These are phyloP conservation scores for Sebastes oblongus DNA, from an alignment of 2,797 vertebrate genomes.

Conservation along the genomic window DNA sequence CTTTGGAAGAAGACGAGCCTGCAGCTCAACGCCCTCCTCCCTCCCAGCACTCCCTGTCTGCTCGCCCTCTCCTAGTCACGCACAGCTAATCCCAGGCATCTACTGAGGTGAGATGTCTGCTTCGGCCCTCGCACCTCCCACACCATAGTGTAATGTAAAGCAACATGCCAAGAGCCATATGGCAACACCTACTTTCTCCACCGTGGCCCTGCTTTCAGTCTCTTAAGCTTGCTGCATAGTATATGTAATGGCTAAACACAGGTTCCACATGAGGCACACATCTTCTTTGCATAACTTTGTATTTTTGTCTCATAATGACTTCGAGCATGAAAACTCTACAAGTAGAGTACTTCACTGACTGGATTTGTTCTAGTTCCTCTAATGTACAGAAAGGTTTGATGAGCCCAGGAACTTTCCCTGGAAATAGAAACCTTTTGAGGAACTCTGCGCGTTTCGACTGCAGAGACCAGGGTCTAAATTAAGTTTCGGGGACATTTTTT, in stretches of 20 bases:
- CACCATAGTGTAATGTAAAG: slow-evolving; percentile 8
- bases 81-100: slow-evolving; percentile 67
- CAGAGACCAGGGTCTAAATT: too few relatives aligned
- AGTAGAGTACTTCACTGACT: not conserved
- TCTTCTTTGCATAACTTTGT: not conserved
- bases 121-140: slow-evolving; percentile 23
- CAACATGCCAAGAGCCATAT: slow-evolving; percentile 5
- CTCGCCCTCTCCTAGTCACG: slow-evolving; percentile 59
- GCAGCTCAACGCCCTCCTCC: slow-evolving; percentile 50
- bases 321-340: not conserved
- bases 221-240: not conserved
- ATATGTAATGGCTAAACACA: not conserved
- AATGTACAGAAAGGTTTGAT: not conserved
- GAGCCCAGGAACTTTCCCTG: too few relatives aligned
- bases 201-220: not conserved
- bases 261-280: not conserved
- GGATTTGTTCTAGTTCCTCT: not conserved
- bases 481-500: too few relatives aligned
- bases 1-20: slow-evolving; percentile 53
- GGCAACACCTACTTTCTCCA: slow-evolving; percentile 8
- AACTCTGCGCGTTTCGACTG: too few relatives aligned
- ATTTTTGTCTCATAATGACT: not conserved
- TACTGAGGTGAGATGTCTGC: slow-evolving; percentile 42
- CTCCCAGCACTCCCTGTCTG: slow-evolving; percentile 17
- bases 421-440: too few relatives aligned